Conservation (phyloP, 2,113 vertebrate genomes). For the Takifugu flavidus region DNA sequence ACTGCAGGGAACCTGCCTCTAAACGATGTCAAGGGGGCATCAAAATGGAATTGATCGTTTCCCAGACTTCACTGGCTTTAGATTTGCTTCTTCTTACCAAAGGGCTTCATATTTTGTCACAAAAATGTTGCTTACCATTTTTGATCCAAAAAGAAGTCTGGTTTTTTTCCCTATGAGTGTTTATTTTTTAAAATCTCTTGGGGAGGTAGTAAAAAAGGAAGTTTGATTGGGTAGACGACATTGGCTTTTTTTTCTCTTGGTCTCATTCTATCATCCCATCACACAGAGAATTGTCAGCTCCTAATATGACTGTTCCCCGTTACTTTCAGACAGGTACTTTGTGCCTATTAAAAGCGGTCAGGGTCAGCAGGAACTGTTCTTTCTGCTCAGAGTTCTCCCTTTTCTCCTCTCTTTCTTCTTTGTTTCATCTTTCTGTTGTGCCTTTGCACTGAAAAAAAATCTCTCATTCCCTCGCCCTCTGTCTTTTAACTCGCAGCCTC, state of each 20-base stretch:
- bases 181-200: no score
- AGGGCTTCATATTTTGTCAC: no score
- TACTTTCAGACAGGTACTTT: constrained; percentile 39
- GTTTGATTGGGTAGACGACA: neutral
- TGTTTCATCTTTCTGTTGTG: constrained; percentile 40
- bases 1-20: no score
- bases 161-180: no score
- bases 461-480: constrained; percentile 10
- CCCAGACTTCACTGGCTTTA: no score
- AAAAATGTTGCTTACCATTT: no score
- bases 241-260: constrained; percentile 3
- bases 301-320: constrained; percentile 35
- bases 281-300: constrained; percentile 20
- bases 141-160: no score
- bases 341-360: constrained; percentile 44
- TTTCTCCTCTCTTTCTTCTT: constrained; percentile 20
- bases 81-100: no score
- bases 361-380: constrained; percentile 39
- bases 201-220: no score
- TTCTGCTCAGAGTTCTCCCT: constrained; percentile 18
- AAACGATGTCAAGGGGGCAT: no score
- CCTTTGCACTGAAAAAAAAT: constrained; percentile 28
- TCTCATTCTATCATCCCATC: neutral
- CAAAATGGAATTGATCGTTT: no score
- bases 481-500: constrained; percentile 22